A percentile compares a stretch with the other conserved stretches of the same genome.
phyloP scores from a whole-genome alignment of 2,888 invertebrate genomes.

The Bhutanitis thaidina region DNA sequence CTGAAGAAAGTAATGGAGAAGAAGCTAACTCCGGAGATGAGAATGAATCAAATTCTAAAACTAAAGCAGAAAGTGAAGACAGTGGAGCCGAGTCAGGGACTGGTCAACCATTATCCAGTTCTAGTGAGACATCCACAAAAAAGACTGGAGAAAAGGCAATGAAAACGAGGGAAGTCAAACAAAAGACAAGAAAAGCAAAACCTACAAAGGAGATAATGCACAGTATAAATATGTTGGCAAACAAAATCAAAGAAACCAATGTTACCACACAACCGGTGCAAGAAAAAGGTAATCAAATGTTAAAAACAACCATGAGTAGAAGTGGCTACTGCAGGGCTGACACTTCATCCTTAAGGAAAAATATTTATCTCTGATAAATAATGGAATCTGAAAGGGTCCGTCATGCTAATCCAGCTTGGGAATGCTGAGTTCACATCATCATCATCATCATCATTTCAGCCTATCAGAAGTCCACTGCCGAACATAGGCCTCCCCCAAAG shows the following conservation, averaged over 20 bases:
- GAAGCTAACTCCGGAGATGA: conserved; percentile 46
- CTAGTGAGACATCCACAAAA: conserved; percentile 38
- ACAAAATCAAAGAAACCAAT: conserved; percentile 46
- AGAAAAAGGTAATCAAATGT: conserved; percentile 44
- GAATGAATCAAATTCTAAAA: conserved; percentile 39
- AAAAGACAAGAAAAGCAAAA: conserved; percentile 25
- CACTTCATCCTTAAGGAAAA: no score
- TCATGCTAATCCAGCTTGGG: no score
- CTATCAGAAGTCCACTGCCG: no score
- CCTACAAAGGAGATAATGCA: conserved; percentile 14
- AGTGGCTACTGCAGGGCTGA: no score
- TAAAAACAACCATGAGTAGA: no score
- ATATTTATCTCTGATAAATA: no score
- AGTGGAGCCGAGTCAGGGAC: conserved; percentile 65
- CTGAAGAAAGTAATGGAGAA: not conserved
- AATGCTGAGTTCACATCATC: no score
- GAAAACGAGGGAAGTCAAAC: conserved; percentile 21
- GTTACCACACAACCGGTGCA: conserved; percentile 51
- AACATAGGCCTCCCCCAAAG: no score
- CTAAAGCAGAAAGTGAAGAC: conserved; percentile 49
- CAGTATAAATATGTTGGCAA: conserved; percentile 46
- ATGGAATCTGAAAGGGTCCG: no score
- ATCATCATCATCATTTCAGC: no score
- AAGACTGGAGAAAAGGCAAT: conserved; percentile 24
- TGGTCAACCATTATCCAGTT: conserved; percentile 39